Evolutionary conservation across 2,888 invertebrate genomes (phyloP).

Genomic region (Endomychus coccineus): DNA sequence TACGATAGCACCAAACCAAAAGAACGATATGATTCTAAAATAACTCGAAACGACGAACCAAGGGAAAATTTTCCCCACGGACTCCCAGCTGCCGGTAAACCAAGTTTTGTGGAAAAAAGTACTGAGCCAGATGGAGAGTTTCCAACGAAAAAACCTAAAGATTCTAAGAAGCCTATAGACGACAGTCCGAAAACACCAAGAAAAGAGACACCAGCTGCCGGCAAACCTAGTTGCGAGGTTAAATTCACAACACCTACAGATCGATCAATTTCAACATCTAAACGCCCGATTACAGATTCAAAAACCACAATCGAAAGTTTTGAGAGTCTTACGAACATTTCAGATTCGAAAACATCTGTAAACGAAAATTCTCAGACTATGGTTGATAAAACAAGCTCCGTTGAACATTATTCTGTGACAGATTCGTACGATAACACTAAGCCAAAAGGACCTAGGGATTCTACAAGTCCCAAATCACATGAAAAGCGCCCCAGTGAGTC

Average conservation of each 20-base stretch:
- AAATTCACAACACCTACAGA: no score
- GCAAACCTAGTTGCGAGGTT: neutral
- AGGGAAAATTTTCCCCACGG: no score
- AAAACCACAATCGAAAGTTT: constrained; percentile 3
- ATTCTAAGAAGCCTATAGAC: constrained; percentile 10
- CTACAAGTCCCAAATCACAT: constrained; percentile 7
- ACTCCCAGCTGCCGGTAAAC: no score
- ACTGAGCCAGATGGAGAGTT: no score
- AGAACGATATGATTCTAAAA: no score
- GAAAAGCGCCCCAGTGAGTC: no score
- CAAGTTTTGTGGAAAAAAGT: no score
- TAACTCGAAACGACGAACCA: no score
- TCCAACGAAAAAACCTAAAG: no score
- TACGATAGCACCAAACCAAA: constrained; percentile 24
- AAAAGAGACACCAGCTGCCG: constrained; percentile 15
- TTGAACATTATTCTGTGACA: constrained; percentile 30
- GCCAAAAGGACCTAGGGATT: constrained; percentile 17
- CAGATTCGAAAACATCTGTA: constrained; percentile 30
- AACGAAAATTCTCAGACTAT: constrained; percentile 31
- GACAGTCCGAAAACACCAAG: constrained; percentile 10
- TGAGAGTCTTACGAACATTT: constrained; percentile 24
- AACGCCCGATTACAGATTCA: no score
- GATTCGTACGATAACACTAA: constrained; percentile 24
- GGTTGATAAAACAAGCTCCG: constrained; percentile 27
- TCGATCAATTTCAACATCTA: no score